A percentile compares a stretch with the other conserved stretches of the same genome.
Evolutionary conservation across 2,888 invertebrate genomes (phyloP).

Genomic region (Luperina testacea): DNA sequence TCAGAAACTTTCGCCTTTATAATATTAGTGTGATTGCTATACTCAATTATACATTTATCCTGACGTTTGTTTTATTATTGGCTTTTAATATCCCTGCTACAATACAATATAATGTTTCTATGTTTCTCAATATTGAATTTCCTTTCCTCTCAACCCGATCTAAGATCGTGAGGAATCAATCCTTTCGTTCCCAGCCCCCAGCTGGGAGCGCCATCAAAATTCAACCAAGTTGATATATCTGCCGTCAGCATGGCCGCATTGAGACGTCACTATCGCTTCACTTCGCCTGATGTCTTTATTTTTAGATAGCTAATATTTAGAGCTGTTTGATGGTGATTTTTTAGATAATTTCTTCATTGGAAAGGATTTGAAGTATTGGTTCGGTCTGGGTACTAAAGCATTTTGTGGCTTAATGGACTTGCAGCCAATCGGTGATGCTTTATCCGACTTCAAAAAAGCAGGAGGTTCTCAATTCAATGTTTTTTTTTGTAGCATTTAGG

Average conservation of each 20-base stretch:
- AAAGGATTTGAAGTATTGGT: not conserved
- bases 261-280: constrained; percentile 36
- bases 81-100: no score
- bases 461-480: no score
- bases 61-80: no score
- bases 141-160: rapidly evolving
- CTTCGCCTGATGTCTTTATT: constrained; percentile 32
- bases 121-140: not conserved
- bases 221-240: constrained; percentile 47
- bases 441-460: no score
- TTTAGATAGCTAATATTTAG: constrained; percentile 21
- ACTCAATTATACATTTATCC: no score
- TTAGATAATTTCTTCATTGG: not conserved
- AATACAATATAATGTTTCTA: not conserved
- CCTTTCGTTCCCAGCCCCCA: not conserved
- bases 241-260: constrained; percentile 41
- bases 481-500: no score
- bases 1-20: no score
- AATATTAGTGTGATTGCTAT: no score
- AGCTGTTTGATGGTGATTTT: not conserved
- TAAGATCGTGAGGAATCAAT: constrained; percentile 30
- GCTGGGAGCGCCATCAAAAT: constrained; percentile 38
- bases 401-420: not conserved
- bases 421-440: not conserved
- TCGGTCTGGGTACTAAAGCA: not conserved